Evolutionary conservation across 2,113 vertebrate genomes (phyloP).

Genomic region (Bufo bufo): DNA sequence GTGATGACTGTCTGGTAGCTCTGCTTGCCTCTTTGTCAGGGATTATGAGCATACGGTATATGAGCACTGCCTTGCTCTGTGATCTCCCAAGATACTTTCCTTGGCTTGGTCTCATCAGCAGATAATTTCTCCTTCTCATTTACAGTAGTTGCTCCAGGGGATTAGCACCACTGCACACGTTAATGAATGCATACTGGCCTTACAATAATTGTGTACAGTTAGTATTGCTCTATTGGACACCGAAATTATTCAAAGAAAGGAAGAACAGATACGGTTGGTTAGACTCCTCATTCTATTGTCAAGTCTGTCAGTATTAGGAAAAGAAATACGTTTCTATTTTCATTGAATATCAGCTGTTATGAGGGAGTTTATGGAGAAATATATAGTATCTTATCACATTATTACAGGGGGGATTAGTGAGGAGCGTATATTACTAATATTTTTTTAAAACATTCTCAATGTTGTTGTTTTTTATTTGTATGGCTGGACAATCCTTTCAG

Average conservation of each 20-base stretch:
- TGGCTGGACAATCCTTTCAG: too few species aligned
- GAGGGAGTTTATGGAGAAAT: not conserved
- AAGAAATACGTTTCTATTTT: not conserved
- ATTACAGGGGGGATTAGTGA: not conserved
- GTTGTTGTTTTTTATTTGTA: too few species aligned
- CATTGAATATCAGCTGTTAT: not conserved
- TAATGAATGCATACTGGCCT: conserved; percentile 20
- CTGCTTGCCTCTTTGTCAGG: not conserved
- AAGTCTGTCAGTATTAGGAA: not conserved
- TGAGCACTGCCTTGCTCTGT: not conserved
- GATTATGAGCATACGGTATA: not conserved
- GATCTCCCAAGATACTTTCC: conserved; percentile 2
- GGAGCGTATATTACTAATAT: too few species aligned
- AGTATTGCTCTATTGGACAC: not conserved
- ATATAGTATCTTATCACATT: not conserved
- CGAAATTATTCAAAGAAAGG: not conserved
- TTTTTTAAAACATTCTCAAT: too few species aligned
- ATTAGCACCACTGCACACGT: conserved; percentile 24
- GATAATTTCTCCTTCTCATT: conserved; percentile 28
- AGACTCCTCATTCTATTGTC: not conserved
- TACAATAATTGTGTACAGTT: conserved; percentile 16
- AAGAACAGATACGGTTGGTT: not conserved
- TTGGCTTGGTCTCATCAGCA: conserved; percentile 19
- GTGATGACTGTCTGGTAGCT: not conserved
- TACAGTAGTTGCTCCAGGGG: conserved; percentile 13